Percentiles rank a stretch among this genome's conserved stretches.
phyloP scores from a whole-genome alignment of 2,113 vertebrate species.

The Colistium nudipinnis region DNA sequence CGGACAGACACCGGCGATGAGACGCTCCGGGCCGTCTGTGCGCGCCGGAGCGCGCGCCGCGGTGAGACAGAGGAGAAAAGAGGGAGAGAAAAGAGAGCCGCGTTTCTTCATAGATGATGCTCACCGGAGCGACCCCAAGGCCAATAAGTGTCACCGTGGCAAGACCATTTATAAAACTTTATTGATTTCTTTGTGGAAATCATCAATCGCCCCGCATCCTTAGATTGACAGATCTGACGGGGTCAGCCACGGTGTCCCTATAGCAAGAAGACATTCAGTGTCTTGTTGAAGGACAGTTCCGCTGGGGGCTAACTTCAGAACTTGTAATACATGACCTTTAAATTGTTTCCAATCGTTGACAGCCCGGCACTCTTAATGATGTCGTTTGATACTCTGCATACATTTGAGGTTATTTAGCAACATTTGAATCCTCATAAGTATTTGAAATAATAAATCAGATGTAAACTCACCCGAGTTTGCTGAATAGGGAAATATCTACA shows the following conservation, averaged over 20 bases:
- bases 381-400: neutral
- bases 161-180: conserved; percentile 18
- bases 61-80: neutral
- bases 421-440: neutral
- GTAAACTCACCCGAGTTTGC: no score
- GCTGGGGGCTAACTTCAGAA: neutral
- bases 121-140: conserved; percentile 10
- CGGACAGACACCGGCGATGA: conserved; percentile 51
- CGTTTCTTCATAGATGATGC: conserved; percentile 1
- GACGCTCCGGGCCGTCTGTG: conserved; percentile 10
- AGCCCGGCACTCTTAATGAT: neutral
- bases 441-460: no score
- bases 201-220: neutral
- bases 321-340: neutral
- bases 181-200: conserved; percentile 54
- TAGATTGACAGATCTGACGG: conserved; percentile 9
- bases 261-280: conserved; percentile 16
- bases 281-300: neutral
- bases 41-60: neutral
- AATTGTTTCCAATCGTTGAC: neutral
- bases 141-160: conserved; percentile 10
- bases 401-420: neutral
- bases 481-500: no score
- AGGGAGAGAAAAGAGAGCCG: neutral
- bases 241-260: conserved; percentile 12